A percentile compares a stretch with the other conserved stretches of the same genome.
These are phyloP conservation scores for Dysmachus trigonus DNA, from an alignment of 2,888 invertebrate species.

Conservation along the genomic window DNA sequence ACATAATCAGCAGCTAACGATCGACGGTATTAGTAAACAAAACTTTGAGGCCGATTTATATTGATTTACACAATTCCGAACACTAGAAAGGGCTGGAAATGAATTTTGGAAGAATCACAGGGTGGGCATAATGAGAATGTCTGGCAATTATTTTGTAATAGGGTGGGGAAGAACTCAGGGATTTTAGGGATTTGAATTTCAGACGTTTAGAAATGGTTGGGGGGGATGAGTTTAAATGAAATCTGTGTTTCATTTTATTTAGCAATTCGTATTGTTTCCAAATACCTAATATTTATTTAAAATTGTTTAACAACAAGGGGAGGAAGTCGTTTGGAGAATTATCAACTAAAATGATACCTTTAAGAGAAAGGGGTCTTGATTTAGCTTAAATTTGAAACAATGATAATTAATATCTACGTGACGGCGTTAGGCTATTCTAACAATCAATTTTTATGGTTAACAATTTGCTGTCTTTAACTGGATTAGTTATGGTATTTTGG, in stretches of 20 bases:
- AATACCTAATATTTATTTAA: not conserved
- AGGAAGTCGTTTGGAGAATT: not conserved
- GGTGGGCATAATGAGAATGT: not conserved
- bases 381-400: not conserved
- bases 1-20: slow-evolving; percentile 24
- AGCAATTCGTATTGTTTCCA: not conserved
- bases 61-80: slow-evolving; percentile 4
- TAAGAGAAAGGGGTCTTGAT: not conserved
- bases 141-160: not conserved
- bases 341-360: not conserved
- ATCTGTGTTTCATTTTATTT: not conserved
- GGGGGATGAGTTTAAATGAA: not conserved
- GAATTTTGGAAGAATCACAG: not conserved
- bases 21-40: slow-evolving; percentile 13
- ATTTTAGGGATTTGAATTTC: not conserved
- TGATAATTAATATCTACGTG: not conserved
- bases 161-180: not conserved
- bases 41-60: not conserved
- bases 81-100: slow-evolving; percentile 4
- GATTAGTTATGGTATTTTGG: too few relatives aligned
- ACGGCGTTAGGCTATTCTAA: too few relatives aligned
- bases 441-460: too few relatives aligned
- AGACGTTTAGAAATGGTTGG: not conserved
- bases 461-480: too few relatives aligned
- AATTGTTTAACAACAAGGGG: not conserved